These are phyloP conservation scores for Sarcophaga caerulescens DNA, from an alignment of 2,888 invertebrate genomes.

Conservation along the genomic window DNA sequence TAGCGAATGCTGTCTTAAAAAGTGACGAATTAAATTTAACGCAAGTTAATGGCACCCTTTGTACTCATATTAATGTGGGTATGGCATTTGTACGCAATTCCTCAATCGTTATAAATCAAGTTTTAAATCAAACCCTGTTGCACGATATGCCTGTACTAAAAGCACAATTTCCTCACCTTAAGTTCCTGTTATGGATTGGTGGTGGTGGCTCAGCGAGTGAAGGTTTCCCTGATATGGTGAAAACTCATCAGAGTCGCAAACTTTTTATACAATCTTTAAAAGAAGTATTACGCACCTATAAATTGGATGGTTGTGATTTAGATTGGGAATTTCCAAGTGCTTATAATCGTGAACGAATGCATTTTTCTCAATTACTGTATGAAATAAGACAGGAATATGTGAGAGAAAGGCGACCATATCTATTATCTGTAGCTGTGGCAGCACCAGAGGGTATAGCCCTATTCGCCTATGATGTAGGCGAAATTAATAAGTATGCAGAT, in stretches of 20 bases:
- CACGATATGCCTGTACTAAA: slow-evolving; percentile 82
- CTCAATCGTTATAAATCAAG: slow-evolving; percentile 83
- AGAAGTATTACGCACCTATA: slow-evolving; percentile 75
- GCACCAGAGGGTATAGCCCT: slow-evolving; percentile 89
- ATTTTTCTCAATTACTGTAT: slow-evolving; percentile 88
- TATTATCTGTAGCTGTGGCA: slow-evolving; percentile 90
- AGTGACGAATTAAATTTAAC: slow-evolving; percentile 81
- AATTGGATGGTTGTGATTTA: slow-evolving; percentile 82
- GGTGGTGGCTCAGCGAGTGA: slow-evolving; percentile 83
- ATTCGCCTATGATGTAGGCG: slow-evolving; percentile 89
- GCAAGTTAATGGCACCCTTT: slow-evolving; percentile 87
- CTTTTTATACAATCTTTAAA: slow-evolving; percentile 83
- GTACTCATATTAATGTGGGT: slow-evolving; percentile 92
- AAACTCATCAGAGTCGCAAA: slow-evolving; percentile 87
- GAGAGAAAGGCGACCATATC: slow-evolving; percentile 83
- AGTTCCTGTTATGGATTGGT: slow-evolving; percentile 90
- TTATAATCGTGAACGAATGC: slow-evolving; percentile 84
- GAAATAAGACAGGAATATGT: slow-evolving; percentile 87
- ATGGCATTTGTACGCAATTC: slow-evolving; percentile 86
- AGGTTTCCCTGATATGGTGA: slow-evolving; percentile 88
- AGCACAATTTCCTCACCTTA: slow-evolving; percentile 84
- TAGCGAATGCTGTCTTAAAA: slow-evolving; percentile 79
- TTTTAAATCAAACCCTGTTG: slow-evolving; percentile 77
- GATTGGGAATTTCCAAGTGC: slow-evolving; percentile 95
- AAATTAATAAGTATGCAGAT: slow-evolving; percentile 91